Percentiles rank a stretch among this genome's conserved stretches.
phyloP scores from a whole-genome alignment of 1,140 invertebrate species.

The Ctenoplectra terminalis region DNA sequence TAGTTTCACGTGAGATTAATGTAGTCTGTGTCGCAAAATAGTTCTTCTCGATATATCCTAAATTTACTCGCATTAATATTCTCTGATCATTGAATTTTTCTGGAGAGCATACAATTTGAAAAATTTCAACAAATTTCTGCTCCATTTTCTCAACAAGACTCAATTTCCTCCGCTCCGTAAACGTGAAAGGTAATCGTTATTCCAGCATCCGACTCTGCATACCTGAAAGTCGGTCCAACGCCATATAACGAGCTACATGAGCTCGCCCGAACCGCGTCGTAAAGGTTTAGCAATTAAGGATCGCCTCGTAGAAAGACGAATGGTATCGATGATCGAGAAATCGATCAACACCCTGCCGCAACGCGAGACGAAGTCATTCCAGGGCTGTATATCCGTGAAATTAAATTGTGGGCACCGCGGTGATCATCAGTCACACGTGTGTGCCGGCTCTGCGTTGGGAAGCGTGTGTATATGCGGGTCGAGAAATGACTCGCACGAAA shows the following conservation, averaged over 20 bases:
- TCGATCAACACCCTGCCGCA: slow-evolving; percentile 40
- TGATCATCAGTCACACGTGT: slow-evolving; percentile 67
- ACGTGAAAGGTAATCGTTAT: background rate
- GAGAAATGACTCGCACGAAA: slow-evolving; percentile 47
- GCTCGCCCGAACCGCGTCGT: background rate
- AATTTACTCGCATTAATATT: no score
- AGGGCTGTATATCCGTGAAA: slow-evolving; percentile 66
- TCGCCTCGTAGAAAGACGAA: slow-evolving; percentile 27
- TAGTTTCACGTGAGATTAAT: no score
- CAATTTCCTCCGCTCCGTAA: background rate
- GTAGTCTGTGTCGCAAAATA: background rate
- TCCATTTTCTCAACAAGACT: background rate
- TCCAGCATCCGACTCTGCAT: background rate
- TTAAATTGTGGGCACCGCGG: slow-evolving; percentile 63
- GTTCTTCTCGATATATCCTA: no score
- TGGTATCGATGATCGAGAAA: slow-evolving; percentile 57
- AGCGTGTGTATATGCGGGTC: background rate
- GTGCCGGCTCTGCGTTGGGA: slow-evolving; percentile 14
- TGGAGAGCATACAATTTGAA: no score
- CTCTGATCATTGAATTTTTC: no score
- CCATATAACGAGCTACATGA: background rate
- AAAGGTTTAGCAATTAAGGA: slow-evolving; percentile 52
- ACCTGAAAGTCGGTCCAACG: background rate
- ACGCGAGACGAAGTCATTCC: slow-evolving; percentile 54
- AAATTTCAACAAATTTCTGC: background rate